Evolutionary conservation across 2,888 invertebrate species (phyloP).

Genomic region (Agrotis clavis): DNA sequence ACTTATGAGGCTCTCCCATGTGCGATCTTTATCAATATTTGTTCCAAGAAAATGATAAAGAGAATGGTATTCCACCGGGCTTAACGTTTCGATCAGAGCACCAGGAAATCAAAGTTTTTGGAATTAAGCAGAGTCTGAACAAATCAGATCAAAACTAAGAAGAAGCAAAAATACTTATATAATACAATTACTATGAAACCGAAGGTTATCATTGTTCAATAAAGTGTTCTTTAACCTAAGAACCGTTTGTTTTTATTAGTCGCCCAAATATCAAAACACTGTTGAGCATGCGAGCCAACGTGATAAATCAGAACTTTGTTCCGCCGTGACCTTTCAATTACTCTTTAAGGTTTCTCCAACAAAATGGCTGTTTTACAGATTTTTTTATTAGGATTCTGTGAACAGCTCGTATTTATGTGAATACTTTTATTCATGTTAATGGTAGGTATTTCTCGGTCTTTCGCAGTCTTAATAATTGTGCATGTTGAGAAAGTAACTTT

Average conservation of each 20-base stretch:
- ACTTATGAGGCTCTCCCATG: background rate
- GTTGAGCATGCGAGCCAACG: conserved; percentile 18
- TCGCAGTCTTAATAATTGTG: no score
- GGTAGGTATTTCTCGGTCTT: background rate
- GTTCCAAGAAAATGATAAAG: background rate
- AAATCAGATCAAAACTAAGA: background rate
- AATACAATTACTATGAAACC: conserved; percentile 24
- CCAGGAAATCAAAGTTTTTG: background rate
- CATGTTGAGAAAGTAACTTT: conserved; percentile 1
- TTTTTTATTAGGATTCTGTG: conserved; percentile 22
- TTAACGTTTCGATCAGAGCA: background rate
- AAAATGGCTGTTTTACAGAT: background rate
- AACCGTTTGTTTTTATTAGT: conserved; percentile 32
- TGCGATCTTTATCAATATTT: background rate
- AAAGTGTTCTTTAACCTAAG: conserved; percentile 1
- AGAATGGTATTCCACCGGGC: background rate
- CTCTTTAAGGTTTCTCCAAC: conserved; percentile 25
- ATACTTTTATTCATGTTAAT: no score
- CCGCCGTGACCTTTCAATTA: conserved; percentile 13
- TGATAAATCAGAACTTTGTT: conserved; percentile 25
- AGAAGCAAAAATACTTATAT: conserved; percentile 3
- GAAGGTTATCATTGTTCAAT: conserved; percentile 14
- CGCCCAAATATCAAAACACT: conserved; percentile 24
- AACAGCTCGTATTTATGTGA: background rate
- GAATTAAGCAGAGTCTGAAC: conserved; percentile 12